A percentile compares a stretch with the other conserved stretches of the same genome.
Conservation (phyloP, 2,797 vertebrate species). For the Chelon labrosus region DNA sequence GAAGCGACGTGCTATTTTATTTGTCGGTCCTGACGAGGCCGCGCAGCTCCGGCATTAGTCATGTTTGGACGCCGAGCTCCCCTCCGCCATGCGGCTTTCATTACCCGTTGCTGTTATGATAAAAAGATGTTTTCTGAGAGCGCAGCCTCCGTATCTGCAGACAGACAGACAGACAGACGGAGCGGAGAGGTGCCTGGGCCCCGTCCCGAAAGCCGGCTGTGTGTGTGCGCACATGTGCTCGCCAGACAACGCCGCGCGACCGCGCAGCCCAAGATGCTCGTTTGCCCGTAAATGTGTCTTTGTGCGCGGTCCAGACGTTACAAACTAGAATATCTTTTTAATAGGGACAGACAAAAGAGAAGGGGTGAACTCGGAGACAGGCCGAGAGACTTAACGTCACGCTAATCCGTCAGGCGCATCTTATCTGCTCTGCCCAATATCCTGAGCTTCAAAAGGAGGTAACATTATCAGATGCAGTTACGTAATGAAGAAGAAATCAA, state of each 20-base stretch:
- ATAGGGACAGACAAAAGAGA: conserved; percentile 63
- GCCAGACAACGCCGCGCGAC: conserved; percentile 34
- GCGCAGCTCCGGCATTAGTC: conserved; percentile 73
- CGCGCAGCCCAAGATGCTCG: conserved; percentile 41
- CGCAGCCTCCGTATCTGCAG: conserved; percentile 58
- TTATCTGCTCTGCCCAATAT: conserved; percentile 75
- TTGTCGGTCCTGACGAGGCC: conserved; percentile 65
- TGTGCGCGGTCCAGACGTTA: conserved; percentile 30
- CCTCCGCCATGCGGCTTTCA: conserved; percentile 71
- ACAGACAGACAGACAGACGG: conserved; percentile 42
- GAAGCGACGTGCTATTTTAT: conserved; percentile 48
- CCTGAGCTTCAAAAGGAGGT: conserved; percentile 66
- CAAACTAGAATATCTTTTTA: conserved; percentile 66
- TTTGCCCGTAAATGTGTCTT: conserved; percentile 63
- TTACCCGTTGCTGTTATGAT: conserved; percentile 69
- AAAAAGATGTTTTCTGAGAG: conserved; percentile 75
- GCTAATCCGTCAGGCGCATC: conserved; percentile 73
- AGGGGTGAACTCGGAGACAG: conserved; percentile 38
- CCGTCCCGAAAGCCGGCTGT: conserved; percentile 49
- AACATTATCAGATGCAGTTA: conserved; percentile 68
- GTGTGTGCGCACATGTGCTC: not conserved
- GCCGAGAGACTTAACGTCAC: conserved; percentile 63
- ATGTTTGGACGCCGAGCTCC: conserved; percentile 69
- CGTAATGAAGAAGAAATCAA: conserved; percentile 59
- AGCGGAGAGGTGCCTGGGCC: conserved; percentile 50